phyloP scores from a whole-genome alignment of 2,888 invertebrate species.

The Yponomeuta evonymella region DNA sequence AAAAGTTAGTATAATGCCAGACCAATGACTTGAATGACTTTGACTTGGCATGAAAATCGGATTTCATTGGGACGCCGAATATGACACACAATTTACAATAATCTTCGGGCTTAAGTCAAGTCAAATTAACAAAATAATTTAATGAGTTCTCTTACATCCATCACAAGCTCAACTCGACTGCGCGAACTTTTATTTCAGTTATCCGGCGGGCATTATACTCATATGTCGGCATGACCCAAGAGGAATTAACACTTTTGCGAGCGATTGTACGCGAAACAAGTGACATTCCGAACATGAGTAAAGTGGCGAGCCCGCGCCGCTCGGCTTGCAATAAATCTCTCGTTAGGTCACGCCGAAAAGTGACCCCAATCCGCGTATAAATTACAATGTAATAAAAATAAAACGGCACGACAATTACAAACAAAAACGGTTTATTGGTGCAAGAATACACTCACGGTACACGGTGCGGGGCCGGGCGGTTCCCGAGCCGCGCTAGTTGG shows the following conservation, averaged over 20 bases:
- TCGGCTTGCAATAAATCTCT: slow-evolving; percentile 10
- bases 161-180: too few species aligned
- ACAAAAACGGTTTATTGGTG: slow-evolving; percentile 16
- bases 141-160: too few species aligned
- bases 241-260: neutral
- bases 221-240: neutral
- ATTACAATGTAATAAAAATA: slow-evolving; percentile 17
- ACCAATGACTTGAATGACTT: too few species aligned
- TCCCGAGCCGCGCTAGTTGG: neutral
- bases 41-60: too few species aligned
- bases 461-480: neutral
- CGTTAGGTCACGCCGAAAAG: slow-evolving; percentile 13
- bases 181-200: too few species aligned
- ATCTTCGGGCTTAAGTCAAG: too few species aligned
- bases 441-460: slow-evolving; percentile 27
- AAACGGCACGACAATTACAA: slow-evolving; percentile 15
- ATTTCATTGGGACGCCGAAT: too few species aligned
- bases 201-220: too few species aligned
- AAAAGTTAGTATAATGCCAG: too few species aligned
- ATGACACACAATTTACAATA: too few species aligned
- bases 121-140: too few species aligned
- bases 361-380: slow-evolving; percentile 16
- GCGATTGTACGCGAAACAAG: slow-evolving; percentile 4
- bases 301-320: slow-evolving; percentile 1
- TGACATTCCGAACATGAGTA: slow-evolving; percentile 11